Evolutionary conservation across 2,888 invertebrate genomes (phyloP), one percentile per base, ranked within the genome.

Genomic region (Patella depressa): DNA sequence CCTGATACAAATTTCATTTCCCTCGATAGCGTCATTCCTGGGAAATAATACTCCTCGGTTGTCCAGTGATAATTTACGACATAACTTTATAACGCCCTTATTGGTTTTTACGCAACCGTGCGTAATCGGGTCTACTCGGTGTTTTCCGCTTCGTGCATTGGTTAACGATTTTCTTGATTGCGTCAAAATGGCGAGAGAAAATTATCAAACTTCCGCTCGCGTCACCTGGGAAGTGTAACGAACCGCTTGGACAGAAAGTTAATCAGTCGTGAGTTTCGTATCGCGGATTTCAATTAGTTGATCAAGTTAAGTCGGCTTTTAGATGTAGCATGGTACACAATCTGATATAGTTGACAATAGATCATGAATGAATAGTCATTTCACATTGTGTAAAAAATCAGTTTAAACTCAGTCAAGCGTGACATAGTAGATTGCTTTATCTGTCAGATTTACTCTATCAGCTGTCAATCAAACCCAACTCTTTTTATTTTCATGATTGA

Each of bases 141-240:
- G 24, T 65, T 65, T 65, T 24, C 19, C 65, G 65, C 65, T 65
- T 65, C 65, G 65, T 65, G 65, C 65, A 65, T 65, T 24, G 24
- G 65, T 65, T 65, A 65, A 24, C 65, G 65, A 65, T 65, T 65
- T 65, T 65, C 45, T 65, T 65, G 65, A 65, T 65, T 65, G 65
- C 65, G 65, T 65, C 65, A 65, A 65, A 65, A 65, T 65, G 24
- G 65, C 65, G 65, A 65, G 65, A 65, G 65, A 65, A 65, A 65
- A 65, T 24, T 14, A 12, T 14, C 14, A 65, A 65, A 19, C 24
- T 65, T 24, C 65, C 19, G 19, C 24, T 65, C 65, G 24, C 65
- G 24, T 65, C 65, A 65, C 65, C 24, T 24, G 65, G 65, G 65
- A 65, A 65, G 65, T 65, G 65, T 65, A 65, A 65, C 24, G 19